These are phyloP conservation scores for Periplaneta americana DNA, from an alignment of 1,140 invertebrate species.

Conservation along the genomic window DNA sequence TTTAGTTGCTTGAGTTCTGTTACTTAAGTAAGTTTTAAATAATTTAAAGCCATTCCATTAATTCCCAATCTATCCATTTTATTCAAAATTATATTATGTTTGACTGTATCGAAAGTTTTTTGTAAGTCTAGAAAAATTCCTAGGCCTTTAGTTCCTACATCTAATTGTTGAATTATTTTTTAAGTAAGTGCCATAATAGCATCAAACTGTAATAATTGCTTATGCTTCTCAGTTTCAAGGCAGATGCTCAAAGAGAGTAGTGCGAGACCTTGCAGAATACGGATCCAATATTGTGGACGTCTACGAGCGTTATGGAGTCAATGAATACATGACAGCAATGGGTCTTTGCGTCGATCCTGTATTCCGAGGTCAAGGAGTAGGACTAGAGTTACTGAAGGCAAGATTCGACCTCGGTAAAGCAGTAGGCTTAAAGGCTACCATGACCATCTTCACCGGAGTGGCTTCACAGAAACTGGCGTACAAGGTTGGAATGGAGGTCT, in stretches of 20 bases:
- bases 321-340: conserved; percentile 30
- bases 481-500: conserved; percentile 22
- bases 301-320: conserved; percentile 27
- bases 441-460: conserved; percentile 24
- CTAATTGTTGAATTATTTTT: no score
- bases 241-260: background rate
- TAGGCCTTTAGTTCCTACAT: background rate
- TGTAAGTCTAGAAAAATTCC: no score
- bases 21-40: no score
- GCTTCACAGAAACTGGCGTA: conserved; percentile 24
- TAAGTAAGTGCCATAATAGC: no score
- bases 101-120: no score
- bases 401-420: background rate
- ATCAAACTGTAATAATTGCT: background rate
- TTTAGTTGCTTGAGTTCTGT: no score
- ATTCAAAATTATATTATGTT: no score
- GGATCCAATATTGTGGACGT: no score
- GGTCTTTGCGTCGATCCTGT: conserved; percentile 31
- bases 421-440: conserved; percentile 14
- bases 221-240: background rate
- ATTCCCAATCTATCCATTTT: no score
- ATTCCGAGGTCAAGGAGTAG: conserved; percentile 32
- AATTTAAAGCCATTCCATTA: no score
- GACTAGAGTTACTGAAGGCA: conserved; percentile 9
- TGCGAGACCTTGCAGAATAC: background rate